Base-by-base conservation (phyloP, 2,888 invertebrate species). In the Prostheceraeus crozeri region DNA sequence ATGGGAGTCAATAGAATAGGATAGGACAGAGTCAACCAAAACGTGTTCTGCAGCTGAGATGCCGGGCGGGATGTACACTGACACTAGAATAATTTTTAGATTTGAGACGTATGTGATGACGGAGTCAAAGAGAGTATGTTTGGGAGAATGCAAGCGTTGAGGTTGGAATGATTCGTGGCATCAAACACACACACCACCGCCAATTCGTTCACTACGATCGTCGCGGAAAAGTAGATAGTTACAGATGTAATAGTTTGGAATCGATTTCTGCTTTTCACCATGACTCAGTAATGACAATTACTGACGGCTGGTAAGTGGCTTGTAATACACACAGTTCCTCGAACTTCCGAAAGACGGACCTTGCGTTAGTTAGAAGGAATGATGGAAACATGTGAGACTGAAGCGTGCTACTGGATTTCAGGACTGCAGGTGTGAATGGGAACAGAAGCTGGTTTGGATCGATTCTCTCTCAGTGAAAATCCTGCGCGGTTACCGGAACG, bases 131-230 rank as follows among this genome's bases (percentile, higher is more conserved):
- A 40, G 16, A 40, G 14, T 14, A 23, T 40, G 40, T 21, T 40
- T 40, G 19, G 14, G 14, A 23, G 40, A 16, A 16, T 14, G 40
- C 14, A 16, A 40, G 19, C 14, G 14, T 40, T 16, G 16, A 14
- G 40, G 40, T 16, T 40, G 14, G 19, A 40, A 23, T 16, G 40
- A 40, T 16, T 6, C 40, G 19, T 40, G 16, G 19, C 40, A 40
- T 21, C 40, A 40, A 16, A n/a, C n/a, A 40, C 14, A 40, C 40
- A 40, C 6, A 40, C 40, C 40, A 40, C 40, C 40, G 19, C 40
- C 40, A 14, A 16, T 40, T 40, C 40, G 14, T 14, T 40, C 16
- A 40, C 16, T 40, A 14, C 40, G 14, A 23, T 40, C 40, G n/a
- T 40, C 40, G 19, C 40, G 40, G 19, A 8, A 40, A 40, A 40